Percentiles rank a stretch among this genome's conserved stretches.
Conservation (phyloP, 2,113 vertebrate species). For the Otus sunia region DNA sequence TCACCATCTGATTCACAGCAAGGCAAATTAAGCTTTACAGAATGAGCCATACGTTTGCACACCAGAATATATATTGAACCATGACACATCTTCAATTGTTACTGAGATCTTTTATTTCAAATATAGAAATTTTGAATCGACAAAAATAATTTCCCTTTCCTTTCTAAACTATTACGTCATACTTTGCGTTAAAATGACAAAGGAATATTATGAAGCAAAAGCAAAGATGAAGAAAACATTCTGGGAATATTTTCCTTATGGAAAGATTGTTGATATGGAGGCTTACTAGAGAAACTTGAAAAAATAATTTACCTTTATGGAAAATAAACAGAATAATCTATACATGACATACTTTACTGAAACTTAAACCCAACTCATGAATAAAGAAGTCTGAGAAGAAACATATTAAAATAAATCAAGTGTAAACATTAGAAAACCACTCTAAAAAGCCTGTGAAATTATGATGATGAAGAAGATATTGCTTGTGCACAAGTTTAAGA, state of each 20-base stretch:
- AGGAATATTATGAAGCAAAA: background rate
- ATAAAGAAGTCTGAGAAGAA: background rate
- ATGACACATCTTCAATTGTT: background rate
- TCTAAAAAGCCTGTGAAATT: background rate
- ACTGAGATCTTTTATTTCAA: background rate
- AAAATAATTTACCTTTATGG: background rate
- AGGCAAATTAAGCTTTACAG: background rate
- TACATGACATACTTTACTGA: background rate
- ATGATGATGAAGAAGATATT: background rate
- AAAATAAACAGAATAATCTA: background rate
- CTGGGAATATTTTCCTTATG: background rate
- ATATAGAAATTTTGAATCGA: background rate
- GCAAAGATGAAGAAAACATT: background rate
- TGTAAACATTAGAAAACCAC: background rate
- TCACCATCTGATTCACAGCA: background rate
- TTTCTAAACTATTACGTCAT: background rate
- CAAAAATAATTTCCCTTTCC: background rate
- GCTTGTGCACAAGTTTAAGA: background rate
- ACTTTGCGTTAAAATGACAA: background rate
- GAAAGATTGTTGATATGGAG: background rate
- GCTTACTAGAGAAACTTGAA: background rate
- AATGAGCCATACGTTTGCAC: background rate
- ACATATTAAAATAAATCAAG: background rate
- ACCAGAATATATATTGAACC: background rate
- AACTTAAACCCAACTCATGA: background rate